Evolutionary conservation across 1,140 invertebrate genomes (phyloP).

Genomic region (Augochlora pura): DNA sequence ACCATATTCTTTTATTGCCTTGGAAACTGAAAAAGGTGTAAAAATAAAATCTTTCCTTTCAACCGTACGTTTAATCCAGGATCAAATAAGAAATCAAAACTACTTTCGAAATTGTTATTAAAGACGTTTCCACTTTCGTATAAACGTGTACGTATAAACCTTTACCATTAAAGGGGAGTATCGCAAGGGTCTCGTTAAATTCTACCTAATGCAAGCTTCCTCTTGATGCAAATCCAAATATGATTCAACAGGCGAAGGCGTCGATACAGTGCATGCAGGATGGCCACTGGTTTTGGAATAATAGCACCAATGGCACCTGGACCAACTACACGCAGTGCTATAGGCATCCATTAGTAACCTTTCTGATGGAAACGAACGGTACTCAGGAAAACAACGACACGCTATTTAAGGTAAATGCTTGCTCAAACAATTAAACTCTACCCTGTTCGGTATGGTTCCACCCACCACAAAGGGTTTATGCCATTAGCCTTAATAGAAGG

Average conservation of each 20-base stretch:
- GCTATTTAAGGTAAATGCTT: conserved; percentile 68
- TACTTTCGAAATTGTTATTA: too few species aligned
- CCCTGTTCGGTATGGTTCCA: too few species aligned
- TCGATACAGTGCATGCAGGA: conserved; percentile 81
- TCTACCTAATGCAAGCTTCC: not conserved
- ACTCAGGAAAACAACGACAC: conserved; percentile 70
- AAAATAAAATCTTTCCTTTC: too few species aligned
- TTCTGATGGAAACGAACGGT: conserved; percentile 71
- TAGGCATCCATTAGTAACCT: conserved; percentile 66
- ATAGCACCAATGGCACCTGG: conserved; percentile 79
- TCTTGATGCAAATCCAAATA: not conserved
- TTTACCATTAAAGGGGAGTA: too few species aligned
- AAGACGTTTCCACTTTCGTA: too few species aligned
- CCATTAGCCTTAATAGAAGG: not conserved
- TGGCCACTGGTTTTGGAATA: conserved; percentile 82
- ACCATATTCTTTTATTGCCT: too few species aligned
- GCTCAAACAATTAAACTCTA: not conserved
- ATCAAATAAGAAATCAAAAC: too few species aligned
- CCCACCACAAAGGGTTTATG: not conserved
- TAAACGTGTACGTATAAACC: too few species aligned
- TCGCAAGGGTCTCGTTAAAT: not conserved
- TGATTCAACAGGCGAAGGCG: conserved; percentile 78
- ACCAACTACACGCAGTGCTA: conserved; percentile 83
- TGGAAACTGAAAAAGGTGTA: too few species aligned
- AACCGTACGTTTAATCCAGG: too few species aligned